These are phyloP conservation scores for Enteromius paludinosus DNA, from an alignment of 2,797 vertebrate genomes.

Conservation along the genomic window DNA sequence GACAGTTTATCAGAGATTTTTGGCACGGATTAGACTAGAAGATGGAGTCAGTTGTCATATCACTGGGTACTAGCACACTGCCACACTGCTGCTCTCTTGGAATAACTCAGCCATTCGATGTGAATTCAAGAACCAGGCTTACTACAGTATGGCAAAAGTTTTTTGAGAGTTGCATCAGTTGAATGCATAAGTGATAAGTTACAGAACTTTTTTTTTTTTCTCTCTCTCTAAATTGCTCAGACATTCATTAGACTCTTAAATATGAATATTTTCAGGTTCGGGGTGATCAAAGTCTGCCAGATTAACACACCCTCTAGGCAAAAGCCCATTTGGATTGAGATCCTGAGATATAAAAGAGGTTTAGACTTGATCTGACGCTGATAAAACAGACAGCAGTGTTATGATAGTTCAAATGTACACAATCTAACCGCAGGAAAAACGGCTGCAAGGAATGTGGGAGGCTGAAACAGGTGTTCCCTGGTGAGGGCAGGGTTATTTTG, in stretches of 20 bases:
- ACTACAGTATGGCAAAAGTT: not conserved
- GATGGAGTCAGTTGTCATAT: constrained; percentile 15
- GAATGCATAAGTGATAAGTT: not conserved
- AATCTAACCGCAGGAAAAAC: constrained; percentile 27
- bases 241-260: constrained; percentile 16
- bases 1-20: constrained; percentile 2
- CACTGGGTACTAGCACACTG: not conserved
- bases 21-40: not conserved
- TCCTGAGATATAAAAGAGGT: constrained; percentile 25
- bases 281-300: constrained; percentile 11
- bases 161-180: not conserved
- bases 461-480: constrained; percentile 42
- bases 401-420: constrained; percentile 34
- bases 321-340: constrained; percentile 21
- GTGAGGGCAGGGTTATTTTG: constrained; percentile 49
- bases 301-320: constrained; percentile 18
- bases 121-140: not conserved
- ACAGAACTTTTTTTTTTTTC: not conserved
- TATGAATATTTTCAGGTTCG: constrained; percentile 1
- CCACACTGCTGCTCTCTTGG: not conserved
- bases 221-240: not conserved
- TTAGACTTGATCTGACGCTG: constrained; percentile 30
- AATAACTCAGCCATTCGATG: not conserved
- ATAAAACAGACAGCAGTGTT: constrained; percentile 35
- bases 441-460: constrained; percentile 44